Conservation (phyloP, 2,797 vertebrate genomes). For the Hippopotamyrus pictus region DNA sequence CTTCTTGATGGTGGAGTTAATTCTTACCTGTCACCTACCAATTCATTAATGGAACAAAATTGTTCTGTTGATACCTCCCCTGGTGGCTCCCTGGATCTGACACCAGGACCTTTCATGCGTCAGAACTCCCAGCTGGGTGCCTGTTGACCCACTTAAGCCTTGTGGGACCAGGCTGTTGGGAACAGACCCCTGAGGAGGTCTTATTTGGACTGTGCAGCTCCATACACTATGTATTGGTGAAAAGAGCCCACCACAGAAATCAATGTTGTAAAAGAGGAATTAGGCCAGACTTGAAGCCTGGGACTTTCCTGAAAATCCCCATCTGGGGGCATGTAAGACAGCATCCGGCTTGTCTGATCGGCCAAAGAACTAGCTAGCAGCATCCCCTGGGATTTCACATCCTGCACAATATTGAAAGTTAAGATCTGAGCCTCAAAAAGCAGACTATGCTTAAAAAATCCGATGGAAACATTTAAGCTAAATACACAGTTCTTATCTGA, state of each 20-base stretch:
- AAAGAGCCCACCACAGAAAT: neutral
- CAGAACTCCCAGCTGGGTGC: conserved; percentile 1
- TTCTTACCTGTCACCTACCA: neutral
- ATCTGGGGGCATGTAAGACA: neutral
- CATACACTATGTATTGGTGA: neutral
- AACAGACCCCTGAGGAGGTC: neutral
- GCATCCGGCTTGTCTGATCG: neutral
- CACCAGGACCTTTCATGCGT: neutral
- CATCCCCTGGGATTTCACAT: neutral
- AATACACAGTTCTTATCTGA: neutral
- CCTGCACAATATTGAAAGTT: neutral
- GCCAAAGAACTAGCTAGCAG: neutral
- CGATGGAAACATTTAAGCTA: neutral
- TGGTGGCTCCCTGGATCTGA: neutral
- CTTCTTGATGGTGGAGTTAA: neutral
- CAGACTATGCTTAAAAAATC: neutral
- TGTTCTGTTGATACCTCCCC: neutral
- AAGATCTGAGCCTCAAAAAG: neutral
- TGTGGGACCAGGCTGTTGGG: neutral
- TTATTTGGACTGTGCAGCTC: neutral
- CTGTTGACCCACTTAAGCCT: conserved; percentile 5
- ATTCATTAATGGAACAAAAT: neutral
- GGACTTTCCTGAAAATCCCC: conserved; percentile 18
- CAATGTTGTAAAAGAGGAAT: neutral
- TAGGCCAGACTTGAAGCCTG: conserved; percentile 18